These are phyloP conservation scores for Cryptosula pallasiana DNA, from an alignment of 2,888 invertebrate species.

Conservation along the genomic window DNA sequence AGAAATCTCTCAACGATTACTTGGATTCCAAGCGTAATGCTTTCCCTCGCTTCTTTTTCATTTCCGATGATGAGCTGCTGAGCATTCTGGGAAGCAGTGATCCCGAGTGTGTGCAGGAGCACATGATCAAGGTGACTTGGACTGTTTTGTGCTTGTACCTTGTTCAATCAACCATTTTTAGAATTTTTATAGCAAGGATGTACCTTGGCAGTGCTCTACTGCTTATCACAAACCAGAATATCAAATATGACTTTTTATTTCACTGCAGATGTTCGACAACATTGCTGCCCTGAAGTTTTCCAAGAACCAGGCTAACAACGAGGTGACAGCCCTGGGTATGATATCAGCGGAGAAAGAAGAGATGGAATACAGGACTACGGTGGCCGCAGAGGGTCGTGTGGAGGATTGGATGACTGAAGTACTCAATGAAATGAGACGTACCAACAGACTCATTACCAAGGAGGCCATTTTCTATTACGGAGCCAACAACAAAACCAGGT, in stretches of 20 bases:
- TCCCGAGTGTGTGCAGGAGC: constrained; percentile 78
- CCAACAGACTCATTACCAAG: constrained; percentile 78
- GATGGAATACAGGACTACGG: constrained; percentile 72
- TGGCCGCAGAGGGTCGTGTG: constrained; percentile 72
- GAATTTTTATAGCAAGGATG: no score
- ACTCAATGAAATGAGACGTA: constrained; percentile 73
- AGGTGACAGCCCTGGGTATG: constrained; percentile 72
- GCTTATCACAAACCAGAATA: no score
- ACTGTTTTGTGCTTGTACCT: no score
- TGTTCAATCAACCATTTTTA: no score
- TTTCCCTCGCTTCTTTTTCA: constrained; percentile 87
- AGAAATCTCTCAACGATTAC: constrained; percentile 85
- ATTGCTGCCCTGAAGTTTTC: constrained; percentile 67
- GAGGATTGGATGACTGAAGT: constrained; percentile 90
- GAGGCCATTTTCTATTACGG: constrained; percentile 83
- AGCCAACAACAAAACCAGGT: constrained; percentile 65
- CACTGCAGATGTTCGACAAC: constrained; percentile 86
- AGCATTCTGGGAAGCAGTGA: constrained; percentile 82
- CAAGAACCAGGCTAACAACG: constrained; percentile 64
- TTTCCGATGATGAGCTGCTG: constrained; percentile 85
- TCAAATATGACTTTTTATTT: no score
- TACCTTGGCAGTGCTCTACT: no score
- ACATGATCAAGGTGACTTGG: constrained; percentile 84
- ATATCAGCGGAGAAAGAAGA: constrained; percentile 79
- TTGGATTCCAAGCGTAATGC: constrained; percentile 78